Percentiles rank a stretch among this genome's conserved stretches.
Conservation (phyloP, 2,888 invertebrate genomes). For the Bellardia bayeri region DNA sequence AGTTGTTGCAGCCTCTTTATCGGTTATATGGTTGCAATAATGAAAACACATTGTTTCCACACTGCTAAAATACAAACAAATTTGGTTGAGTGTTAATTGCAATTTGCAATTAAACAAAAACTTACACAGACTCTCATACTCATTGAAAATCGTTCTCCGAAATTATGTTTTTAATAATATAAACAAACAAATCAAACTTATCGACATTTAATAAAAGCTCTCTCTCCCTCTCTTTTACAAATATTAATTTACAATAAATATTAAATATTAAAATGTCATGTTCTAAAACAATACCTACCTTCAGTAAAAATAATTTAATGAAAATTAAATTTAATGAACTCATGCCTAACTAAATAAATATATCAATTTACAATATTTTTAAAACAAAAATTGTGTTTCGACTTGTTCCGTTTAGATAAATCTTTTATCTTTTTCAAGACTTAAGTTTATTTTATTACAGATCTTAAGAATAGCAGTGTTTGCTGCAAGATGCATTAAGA, state of each 20-base stretch:
- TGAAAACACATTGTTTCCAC: neutral
- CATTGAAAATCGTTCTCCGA: neutral
- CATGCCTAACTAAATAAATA: no score
- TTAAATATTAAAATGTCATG: no score
- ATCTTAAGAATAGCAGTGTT: no score
- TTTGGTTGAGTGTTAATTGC: conserved; percentile 19
- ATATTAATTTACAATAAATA: neutral
- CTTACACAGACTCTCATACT: neutral
- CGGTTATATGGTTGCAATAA: conserved; percentile 18
- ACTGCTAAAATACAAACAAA: neutral
- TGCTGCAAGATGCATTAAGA: no score
- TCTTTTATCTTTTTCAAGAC: no score
- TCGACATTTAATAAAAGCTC: conserved; percentile 20
- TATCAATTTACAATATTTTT: neutral
- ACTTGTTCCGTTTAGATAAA: neutral
- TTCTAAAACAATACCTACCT: no score
- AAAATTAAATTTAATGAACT: no score
- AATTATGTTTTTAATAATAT: conserved; percentile 5
- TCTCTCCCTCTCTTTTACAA: neutral
- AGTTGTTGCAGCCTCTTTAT: neutral
- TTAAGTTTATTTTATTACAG: no score
- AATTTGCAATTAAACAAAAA: conserved; percentile 11
- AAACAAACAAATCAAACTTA: conserved; percentile 1
- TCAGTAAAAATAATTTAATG: no score
- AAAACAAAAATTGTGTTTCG: conserved; percentile 4